phyloP scores from a whole-genome alignment of 2,797 vertebrate genomes.

The Gila robusta region DNA sequence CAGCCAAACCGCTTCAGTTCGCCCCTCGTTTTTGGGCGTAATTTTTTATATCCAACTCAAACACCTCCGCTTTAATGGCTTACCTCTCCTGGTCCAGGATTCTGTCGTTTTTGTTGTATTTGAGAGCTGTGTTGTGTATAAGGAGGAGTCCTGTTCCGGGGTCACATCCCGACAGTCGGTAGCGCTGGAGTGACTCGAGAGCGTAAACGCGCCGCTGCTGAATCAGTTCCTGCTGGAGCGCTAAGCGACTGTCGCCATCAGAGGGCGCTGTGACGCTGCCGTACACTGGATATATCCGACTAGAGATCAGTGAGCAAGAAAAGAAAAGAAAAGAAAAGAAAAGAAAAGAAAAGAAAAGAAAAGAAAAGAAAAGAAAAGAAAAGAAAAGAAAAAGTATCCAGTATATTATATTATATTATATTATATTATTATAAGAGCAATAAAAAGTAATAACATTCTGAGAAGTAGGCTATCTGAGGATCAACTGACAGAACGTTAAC shows the following conservation, averaged over 20 bases:
- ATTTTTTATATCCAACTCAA: slow-evolving; percentile 21
- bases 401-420: background rate
- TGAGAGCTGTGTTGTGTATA: slow-evolving; percentile 83
- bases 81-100: slow-evolving; percentile 87
- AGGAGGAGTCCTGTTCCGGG: slow-evolving; percentile 86
- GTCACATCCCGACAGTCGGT: slow-evolving; percentile 87
- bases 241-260: background rate
- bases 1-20: background rate
- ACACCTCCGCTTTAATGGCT: slow-evolving; percentile 57
- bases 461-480: too few relatives aligned
- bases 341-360: too few relatives aligned
- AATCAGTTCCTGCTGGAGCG: slow-evolving; percentile 60
- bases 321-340: too few relatives aligned
- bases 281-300: background rate
- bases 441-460: background rate
- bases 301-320: background rate
- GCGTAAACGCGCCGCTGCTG: slow-evolving; percentile 64
- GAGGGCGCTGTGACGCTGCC: slow-evolving; percentile 27
- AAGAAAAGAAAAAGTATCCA: background rate
- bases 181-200: slow-evolving; percentile 73
- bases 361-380: too few relatives aligned
- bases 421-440: background rate
- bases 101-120: slow-evolving; percentile 78
- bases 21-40: slow-evolving; percentile 2
- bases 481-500: too few relatives aligned